Percentiles rank a stretch among this genome's conserved stretches.
These are phyloP conservation scores for Eristalis arbustorum DNA, from an alignment of 2,888 invertebrate genomes.

Conservation along the genomic window DNA sequence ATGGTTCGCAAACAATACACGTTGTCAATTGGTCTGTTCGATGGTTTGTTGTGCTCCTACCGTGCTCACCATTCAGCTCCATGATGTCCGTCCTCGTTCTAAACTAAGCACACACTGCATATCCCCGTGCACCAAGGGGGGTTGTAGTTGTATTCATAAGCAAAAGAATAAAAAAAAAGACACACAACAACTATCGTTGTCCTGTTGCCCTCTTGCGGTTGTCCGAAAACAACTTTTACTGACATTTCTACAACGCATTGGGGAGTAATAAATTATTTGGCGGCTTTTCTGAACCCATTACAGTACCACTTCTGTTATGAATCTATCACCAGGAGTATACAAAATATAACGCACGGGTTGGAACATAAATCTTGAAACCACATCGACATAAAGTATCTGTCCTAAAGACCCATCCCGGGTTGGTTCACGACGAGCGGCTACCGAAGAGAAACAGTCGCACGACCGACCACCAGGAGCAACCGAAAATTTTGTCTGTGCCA, in stretches of 20 bases:
- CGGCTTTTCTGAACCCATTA: slow-evolving; percentile 56
- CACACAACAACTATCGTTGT: slow-evolving; percentile 50
- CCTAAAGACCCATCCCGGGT: slow-evolving; percentile 26
- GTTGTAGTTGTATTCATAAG: background rate
- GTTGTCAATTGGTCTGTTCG: slow-evolving; percentile 61
- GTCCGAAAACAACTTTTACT: slow-evolving; percentile 69
- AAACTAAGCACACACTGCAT: slow-evolving; percentile 23
- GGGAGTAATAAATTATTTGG: slow-evolving; percentile 70
- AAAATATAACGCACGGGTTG: slow-evolving; percentile 69
- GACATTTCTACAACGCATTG: slow-evolving; percentile 70
- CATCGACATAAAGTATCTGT: slow-evolving; percentile 63
- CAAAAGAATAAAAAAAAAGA: slow-evolving; percentile 18
- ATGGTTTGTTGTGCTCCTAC: slow-evolving; percentile 45
- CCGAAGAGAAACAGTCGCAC: background rate
- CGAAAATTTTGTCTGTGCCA: slow-evolving; percentile 2
- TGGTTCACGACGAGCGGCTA: background rate
- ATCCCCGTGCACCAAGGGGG: background rate
- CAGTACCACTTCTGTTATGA: slow-evolving; percentile 53
- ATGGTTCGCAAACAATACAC: slow-evolving; percentile 32
- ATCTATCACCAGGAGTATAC: slow-evolving; percentile 65
- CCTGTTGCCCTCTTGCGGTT: slow-evolving; percentile 66
- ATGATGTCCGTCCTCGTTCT: slow-evolving; percentile 4
- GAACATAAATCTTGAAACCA: slow-evolving; percentile 70
- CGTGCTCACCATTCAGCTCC: background rate
- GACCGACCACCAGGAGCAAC: background rate